A percentile compares a stretch with the other conserved stretches of the same genome.
These are phyloP conservation scores for Artemia sinica DNA, from an alignment of 2,888 invertebrate genomes.

Conservation along the genomic window DNA sequence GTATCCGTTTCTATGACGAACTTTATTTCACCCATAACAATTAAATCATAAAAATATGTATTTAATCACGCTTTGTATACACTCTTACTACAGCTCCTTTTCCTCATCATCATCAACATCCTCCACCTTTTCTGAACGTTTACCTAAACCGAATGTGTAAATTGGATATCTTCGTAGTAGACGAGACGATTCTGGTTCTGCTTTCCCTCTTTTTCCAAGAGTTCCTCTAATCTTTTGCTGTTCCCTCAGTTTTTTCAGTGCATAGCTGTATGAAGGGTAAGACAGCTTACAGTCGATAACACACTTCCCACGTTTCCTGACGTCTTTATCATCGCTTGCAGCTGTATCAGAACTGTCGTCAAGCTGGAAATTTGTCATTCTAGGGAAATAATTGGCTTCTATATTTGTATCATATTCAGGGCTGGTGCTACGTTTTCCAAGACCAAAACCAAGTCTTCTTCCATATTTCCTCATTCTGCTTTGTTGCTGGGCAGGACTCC, in stretches of 20 bases:
- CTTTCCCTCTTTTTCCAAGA: slow-evolving; percentile 1
- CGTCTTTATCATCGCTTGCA: not conserved
- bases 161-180: not conserved
- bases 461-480: not conserved
- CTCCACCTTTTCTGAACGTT: not conserved
- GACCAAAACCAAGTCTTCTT: not conserved
- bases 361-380: not conserved
- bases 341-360: not conserved
- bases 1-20: too few relatives aligned
- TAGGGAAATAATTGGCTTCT: not conserved
- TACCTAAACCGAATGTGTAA: not conserved
- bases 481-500: not conserved
- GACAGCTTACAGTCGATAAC: slow-evolving; percentile 4
- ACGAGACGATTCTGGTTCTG: not conserved
- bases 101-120: too few relatives aligned
- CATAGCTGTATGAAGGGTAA: slow-evolving; percentile 2
- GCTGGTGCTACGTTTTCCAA: not conserved
- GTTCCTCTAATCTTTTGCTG: slow-evolving; percentile 11
- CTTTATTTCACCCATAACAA: too few relatives aligned
- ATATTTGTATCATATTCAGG: not conserved
- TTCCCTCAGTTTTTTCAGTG: slow-evolving; percentile 4
- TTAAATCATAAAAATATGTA: too few relatives aligned
- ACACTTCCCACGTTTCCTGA: not conserved
- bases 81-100: too few relatives aligned
- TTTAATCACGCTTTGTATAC: too few relatives aligned